Percentiles rank a stretch among this genome's conserved stretches.
Evolutionary conservation across 2,797 vertebrate species (phyloP).

Genomic region (Melanotaenia nigrans): DNA sequence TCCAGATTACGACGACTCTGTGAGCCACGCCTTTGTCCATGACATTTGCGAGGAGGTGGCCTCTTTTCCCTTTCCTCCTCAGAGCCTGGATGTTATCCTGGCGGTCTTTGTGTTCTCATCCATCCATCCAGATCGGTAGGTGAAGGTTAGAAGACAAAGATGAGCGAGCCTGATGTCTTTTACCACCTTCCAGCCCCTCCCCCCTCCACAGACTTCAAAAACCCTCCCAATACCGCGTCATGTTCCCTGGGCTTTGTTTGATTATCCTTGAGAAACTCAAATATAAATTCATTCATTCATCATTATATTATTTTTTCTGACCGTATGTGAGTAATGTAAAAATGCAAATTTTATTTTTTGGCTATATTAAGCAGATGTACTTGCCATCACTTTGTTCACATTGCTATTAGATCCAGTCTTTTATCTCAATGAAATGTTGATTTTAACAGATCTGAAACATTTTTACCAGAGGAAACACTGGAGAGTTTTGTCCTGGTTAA

Average conservation of each 20-base stretch:
- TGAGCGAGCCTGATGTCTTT: conserved; percentile 67
- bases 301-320: not conserved
- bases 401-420: too few species aligned
- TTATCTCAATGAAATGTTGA: too few species aligned
- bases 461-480: too few species aligned
- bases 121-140: conserved; percentile 92
- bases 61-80: conserved; percentile 89
- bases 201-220: not conserved
- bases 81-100: conserved; percentile 89
- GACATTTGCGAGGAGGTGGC: conserved; percentile 86
- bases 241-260: conserved; percentile 24
- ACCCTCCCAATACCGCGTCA: conserved; percentile 9
- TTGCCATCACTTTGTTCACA: not conserved
- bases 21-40: conserved; percentile 89
- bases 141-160: conserved; percentile 77
- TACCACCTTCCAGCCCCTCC: conserved; percentile 48
- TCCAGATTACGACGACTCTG: conserved; percentile 82
- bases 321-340: not conserved
- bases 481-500: too few species aligned
- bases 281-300: not conserved
- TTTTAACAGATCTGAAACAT: too few species aligned
- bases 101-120: conserved; percentile 93
- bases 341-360: not conserved
- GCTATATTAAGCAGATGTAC: conserved; percentile 1
- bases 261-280: conserved; percentile 15